Percentiles rank a stretch among this genome's conserved stretches.
phyloP scores from a whole-genome alignment of 2,888 invertebrate genomes.

The Alentia gelatinosa region DNA sequence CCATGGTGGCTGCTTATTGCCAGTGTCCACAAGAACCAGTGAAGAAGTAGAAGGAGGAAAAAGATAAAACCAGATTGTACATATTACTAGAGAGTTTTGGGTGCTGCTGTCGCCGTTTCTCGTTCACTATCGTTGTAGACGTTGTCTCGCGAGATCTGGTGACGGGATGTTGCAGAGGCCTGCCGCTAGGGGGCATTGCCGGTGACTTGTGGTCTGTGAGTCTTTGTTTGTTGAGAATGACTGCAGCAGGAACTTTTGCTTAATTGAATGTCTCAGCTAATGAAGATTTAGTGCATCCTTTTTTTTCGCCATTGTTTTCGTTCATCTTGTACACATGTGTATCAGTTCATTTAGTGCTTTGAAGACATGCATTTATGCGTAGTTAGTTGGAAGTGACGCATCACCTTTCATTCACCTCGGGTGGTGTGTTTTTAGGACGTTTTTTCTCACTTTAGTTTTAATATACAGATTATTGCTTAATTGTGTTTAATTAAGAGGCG shows the following conservation, averaged over 20 bases:
- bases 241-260: background rate
- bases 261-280: background rate
- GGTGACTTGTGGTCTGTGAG: background rate
- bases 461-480: constrained; percentile 6
- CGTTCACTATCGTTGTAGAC: background rate
- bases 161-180: background rate
- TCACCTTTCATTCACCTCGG: background rate
- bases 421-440: background rate
- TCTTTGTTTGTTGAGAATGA: background rate
- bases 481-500: background rate
- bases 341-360: constrained; percentile 2
- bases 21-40: background rate
- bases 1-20: background rate
- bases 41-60: too few relatives aligned
- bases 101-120: background rate
- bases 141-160: background rate
- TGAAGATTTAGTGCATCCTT: background rate
- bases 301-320: background rate
- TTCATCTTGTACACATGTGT: background rate
- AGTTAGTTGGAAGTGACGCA: background rate
- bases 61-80: constrained; percentile 26
- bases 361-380: constrained; percentile 2
- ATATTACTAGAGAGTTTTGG: constrained; percentile 3
- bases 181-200: background rate
- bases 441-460: background rate